Evolutionary conservation across 2,888 invertebrate species (phyloP).

Genomic region (Cantharis rufa): DNA sequence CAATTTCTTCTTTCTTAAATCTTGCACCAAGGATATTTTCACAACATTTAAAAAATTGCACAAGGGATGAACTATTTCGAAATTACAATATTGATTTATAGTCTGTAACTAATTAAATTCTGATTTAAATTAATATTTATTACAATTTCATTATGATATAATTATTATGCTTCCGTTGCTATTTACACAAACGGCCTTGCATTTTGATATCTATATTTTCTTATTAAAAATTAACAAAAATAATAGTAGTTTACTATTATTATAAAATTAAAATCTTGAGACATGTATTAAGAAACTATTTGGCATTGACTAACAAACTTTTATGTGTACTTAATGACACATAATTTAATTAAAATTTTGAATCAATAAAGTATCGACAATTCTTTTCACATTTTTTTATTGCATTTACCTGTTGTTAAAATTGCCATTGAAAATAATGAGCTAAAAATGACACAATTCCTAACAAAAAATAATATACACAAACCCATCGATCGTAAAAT

Average conservation of each 20-base stretch:
- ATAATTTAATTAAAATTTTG: neutral
- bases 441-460: neutral
- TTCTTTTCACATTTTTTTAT: neutral
- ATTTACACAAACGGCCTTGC: neutral
- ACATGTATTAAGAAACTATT: neutral
- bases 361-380: neutral
- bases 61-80: neutral
- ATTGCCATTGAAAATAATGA: neutral
- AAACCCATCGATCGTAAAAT: neutral
- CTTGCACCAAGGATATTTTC: neutral
- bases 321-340: neutral
- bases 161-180: neutral
- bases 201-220: neutral
- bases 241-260: too few relatives aligned
- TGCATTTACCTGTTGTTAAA: neutral
- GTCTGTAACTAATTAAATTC: neutral
- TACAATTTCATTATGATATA: neutral
- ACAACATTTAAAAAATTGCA: neutral
- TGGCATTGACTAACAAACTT: neutral
- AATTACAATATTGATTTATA: neutral
- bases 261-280: neutral
- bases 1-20: neutral
- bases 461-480: neutral
- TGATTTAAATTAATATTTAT: neutral
- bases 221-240: neutral